phyloP scores from a whole-genome alignment of 1,140 invertebrate genomes.

The Heliothis virescens region DNA sequence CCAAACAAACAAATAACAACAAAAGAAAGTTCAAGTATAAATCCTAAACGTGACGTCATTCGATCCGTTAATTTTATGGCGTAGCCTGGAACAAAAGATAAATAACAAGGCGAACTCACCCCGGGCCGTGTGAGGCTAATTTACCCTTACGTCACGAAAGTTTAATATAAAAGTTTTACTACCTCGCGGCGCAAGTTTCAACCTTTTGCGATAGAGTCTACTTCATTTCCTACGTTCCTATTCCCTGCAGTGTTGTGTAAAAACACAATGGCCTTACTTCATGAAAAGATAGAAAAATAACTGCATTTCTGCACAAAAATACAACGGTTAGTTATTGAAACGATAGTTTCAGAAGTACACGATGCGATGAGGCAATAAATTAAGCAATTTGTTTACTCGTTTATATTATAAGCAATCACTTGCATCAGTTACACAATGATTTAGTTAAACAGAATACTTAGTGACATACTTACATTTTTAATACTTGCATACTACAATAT shows the following conservation, averaged over 20 bases:
- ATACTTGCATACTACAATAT: no score
- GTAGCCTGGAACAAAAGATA: constrained; percentile 2
- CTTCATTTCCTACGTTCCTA: constrained; percentile 33
- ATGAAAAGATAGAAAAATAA: no score
- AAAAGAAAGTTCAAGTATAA: neutral
- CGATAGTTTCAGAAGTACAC: no score
- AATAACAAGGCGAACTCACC: neutral
- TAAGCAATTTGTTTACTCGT: no score
- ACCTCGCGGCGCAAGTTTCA: constrained; percentile 34
- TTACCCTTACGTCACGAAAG: constrained; percentile 26
- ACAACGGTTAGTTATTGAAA: no score
- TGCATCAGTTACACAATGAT: no score
- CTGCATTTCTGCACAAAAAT: no score
- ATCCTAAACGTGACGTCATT: neutral
- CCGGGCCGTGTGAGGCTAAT: neutral
- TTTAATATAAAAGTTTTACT: constrained; percentile 57
- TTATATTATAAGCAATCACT: no score
- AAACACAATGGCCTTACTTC: constrained; percentile 2
- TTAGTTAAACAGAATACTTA: no score
- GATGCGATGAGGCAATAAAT: no score
- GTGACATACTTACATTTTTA: no score
- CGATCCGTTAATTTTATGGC: constrained; percentile 1
- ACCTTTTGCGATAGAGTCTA: constrained; percentile 11
- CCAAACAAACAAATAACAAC: constrained; percentile 7
- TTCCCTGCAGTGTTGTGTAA: neutral